Evolutionary conservation across 2,797 vertebrate species (phyloP).

Genomic region (Lacerta agilis): DNA sequence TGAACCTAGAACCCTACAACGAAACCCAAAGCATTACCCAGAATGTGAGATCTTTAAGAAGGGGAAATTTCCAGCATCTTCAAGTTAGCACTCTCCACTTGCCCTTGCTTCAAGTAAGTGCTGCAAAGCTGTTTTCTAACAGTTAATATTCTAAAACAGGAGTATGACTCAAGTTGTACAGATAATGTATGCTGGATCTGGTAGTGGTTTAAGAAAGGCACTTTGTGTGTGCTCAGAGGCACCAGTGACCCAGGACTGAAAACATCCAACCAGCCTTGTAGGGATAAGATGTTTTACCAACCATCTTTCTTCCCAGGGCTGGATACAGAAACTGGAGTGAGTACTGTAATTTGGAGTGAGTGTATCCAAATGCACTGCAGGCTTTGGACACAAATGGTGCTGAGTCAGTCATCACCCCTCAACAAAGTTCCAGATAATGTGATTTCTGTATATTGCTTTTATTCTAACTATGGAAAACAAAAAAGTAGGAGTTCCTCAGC

Average conservation of each 20-base stretch:
- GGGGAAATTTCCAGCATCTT: slow-evolving; percentile 49
- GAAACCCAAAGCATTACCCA: not conserved
- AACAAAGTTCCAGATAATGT: not conserved
- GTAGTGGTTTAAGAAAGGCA: not conserved
- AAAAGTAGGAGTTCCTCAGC: slow-evolving; percentile 38
- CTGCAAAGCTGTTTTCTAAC: slow-evolving; percentile 6
- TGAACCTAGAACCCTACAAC: not conserved
- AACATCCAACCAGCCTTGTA: not conserved
- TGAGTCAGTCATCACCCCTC: not conserved
- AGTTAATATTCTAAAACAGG: slow-evolving; percentile 25
- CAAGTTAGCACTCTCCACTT: slow-evolving; percentile 40
- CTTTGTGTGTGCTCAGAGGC: not conserved
- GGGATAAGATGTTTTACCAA: not conserved
- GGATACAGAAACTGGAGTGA: not conserved
- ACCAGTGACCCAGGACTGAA: not conserved
- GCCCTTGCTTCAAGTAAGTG: slow-evolving; percentile 46
- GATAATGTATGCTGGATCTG: not conserved
- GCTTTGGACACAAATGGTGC: not conserved
- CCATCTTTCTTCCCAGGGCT: not conserved
- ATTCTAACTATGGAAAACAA: slow-evolving; percentile 48
- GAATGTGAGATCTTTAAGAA: slow-evolving; percentile 26
- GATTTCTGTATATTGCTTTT: not conserved
- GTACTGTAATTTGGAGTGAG: not conserved
- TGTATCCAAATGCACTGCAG: not conserved
- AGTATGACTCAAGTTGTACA: not conserved